phyloP scores from a whole-genome alignment of 2,797 vertebrate genomes.

The Pseudomugil gertrudae region DNA sequence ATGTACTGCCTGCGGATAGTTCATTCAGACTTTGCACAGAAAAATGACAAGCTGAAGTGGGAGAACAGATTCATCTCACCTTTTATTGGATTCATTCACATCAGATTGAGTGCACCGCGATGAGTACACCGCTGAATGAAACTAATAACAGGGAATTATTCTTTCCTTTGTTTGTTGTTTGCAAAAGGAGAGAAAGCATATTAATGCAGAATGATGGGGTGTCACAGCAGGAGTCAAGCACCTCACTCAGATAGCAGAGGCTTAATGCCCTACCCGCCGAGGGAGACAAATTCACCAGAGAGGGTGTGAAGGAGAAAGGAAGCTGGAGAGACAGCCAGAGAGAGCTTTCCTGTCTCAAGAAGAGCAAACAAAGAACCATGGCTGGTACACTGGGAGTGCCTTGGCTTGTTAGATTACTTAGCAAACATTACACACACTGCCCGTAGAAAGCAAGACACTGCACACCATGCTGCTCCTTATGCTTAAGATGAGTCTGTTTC shows the following conservation, averaged over 20 bases:
- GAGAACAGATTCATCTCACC: constrained; percentile 28
- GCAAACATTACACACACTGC: constrained; percentile 64
- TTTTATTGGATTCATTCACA: constrained; percentile 28
- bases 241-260: constrained; percentile 22
- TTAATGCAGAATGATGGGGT: background rate
- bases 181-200: background rate
- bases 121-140: background rate
- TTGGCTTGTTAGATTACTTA: constrained; percentile 43
- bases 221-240: constrained; percentile 22
- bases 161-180: constrained; percentile 14
- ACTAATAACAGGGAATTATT: constrained; percentile 12
- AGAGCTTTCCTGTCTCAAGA: constrained; percentile 56
- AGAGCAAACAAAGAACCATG: constrained; percentile 66
- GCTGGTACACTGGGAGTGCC: constrained; percentile 54
- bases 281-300: constrained; percentile 25
- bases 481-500: background rate
- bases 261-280: constrained; percentile 8
- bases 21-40: constrained; percentile 35
- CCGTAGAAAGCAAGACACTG: constrained; percentile 16
- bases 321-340: constrained; percentile 6
- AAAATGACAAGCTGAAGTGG: constrained; percentile 44
- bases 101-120: background rate
- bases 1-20: constrained; percentile 35
- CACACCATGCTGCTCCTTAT: constrained; percentile 7
- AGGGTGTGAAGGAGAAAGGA: constrained; percentile 11